Base-by-base conservation (phyloP, 2,888 invertebrate species). In the Tortricodes alternella region DNA sequence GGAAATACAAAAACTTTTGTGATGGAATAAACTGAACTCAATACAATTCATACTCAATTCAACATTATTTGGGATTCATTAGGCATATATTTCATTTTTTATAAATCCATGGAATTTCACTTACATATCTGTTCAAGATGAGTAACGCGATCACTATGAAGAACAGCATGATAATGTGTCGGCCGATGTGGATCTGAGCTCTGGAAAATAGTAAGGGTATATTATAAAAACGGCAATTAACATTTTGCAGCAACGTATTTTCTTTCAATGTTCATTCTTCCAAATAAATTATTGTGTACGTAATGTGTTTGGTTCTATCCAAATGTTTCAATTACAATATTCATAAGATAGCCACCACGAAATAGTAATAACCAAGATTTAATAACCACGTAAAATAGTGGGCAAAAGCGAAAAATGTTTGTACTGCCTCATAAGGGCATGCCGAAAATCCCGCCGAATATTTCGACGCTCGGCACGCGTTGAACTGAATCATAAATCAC, bases 101-200 rank as follows among this genome's bases (percentile, higher is more conserved):
- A n/a, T n/a, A n/a, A n/a, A 62, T 38, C 44, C 46, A 58, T 57
- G 59, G 23, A 55, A 38, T 62, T 65, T 32, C 24, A 91, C 91
- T 85, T 65, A 91, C 88, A 67, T 89, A 89, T 91, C 91, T 83
- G 70, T 89, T 84, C 62, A 85, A 84, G 59, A 91, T 76, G 53
- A 86, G 70, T 48, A 91, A 71, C 3, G 78, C 81, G 19, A 83
- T 59, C 21, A 78, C 79, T 51, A 90, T 76, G 63, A 88, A 75
- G 65, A 81, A 78, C 59, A 89, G 66, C 90, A 90, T 90, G 59
- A 91, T 63, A 57, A 87, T 76, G 66, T 89, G 80, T n/a, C 91
- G 80, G 5, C 67, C 75, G 29, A 74, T 68, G 60, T 88, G 84
- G 13, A 87, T 68, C 19, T 74, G 70, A 8, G 80, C 74, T 52